Base-by-base conservation (phyloP, 2,113 vertebrate species). In the Rhinoptilus africanus region DNA sequence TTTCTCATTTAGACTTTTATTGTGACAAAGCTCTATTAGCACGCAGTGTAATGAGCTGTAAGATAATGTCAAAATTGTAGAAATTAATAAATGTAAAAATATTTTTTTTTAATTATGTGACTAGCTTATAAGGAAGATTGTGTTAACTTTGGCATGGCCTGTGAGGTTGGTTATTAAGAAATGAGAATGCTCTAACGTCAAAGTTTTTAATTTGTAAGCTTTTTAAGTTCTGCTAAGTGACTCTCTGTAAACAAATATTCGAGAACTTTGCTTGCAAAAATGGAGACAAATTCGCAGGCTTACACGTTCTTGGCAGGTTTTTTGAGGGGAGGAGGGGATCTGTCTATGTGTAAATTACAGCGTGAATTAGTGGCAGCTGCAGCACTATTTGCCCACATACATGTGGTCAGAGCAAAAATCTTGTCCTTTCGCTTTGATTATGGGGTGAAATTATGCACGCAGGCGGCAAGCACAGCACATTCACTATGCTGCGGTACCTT, bases 1-100 rank as follows among this genome's bases (percentile, higher is more conserved):
- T 60, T 93, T 56, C 83, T 95, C 76, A 59, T 95, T 92, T 89
- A 81, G 68, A 78, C 48, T 84, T 66, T n/a, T 83, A 37, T 76
- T 91, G 66, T 68, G 72, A 84, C 60, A 92, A 60, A 85, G 45
- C 68, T 88, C 63, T 82, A 35, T 87, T 86, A 89, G 35, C 24
- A 53, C 24, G n/a, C 24, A 30, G 14, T 54, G n/a, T 89, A 95
- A 95, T 82, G 48, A 83, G 63, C 60, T 72, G 39, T 43, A 81
- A 86, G 76, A 50, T 77, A 86, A 59, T 63, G 69, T 87, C 80
- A 81, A 72, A 91, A 69, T 15, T 92, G 20, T 89, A 69, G 72
- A 72, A 86, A 43, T 74, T 63, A 85, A 95, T 54, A 94, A 90
- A 86, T 1, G 4, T 66, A 53, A 74, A 89, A 90, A 20, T 63